Evolutionary conservation across 2,797 vertebrate species (phyloP), one percentile per base, ranked within the genome.

Genomic region (Sebastes alutus): DNA sequence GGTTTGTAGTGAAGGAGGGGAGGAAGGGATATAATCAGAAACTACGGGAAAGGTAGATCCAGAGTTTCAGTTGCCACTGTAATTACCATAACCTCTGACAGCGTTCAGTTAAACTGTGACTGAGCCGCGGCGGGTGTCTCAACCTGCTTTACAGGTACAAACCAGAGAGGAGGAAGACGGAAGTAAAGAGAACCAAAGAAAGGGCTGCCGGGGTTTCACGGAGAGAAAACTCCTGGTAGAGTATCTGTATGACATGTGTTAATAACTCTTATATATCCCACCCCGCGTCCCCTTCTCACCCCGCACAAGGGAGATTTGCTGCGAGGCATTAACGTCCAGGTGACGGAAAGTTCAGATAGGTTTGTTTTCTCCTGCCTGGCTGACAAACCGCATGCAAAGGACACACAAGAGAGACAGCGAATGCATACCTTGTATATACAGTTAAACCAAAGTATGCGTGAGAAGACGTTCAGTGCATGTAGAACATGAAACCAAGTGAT

Each of bases 271-370:
- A 91, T 85, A 86, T 87, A 77, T 76, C 70, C 64, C 67, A 27
- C 38, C 25, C 29, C 1, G 6, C 14, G 18, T 61, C 58, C 35
- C 59, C 46, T 55, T 49, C 77, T 78, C 71, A 74, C 70, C 68
- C 78, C 46, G 60, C 65, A 60, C 27, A 4, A 11, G 86, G 78
- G 74, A 75, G 42, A 86, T 55, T 76, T 10, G 89, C 94, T 89
- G 83, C 83, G 58, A 92, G 95, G 94, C 93, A 94, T 86, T 69
- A n/a, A 75, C 78, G 80, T 77, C 81, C 60, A 67, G 95, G 93
- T 96, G 93, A 96, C 81, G 66, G 9, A 94, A 68, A 95, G 95
- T 95, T 96, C 93, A 95, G 65, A 77, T 79, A 79, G 87, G 82
- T 76, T 85, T 71, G 49, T 92, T 91, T 93, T 90, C 84, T 46